Evolutionary conservation across 1,140 invertebrate species (phyloP), one percentile per base, ranked within the genome.

Genomic region (Leptinotarsa defecta): DNA sequence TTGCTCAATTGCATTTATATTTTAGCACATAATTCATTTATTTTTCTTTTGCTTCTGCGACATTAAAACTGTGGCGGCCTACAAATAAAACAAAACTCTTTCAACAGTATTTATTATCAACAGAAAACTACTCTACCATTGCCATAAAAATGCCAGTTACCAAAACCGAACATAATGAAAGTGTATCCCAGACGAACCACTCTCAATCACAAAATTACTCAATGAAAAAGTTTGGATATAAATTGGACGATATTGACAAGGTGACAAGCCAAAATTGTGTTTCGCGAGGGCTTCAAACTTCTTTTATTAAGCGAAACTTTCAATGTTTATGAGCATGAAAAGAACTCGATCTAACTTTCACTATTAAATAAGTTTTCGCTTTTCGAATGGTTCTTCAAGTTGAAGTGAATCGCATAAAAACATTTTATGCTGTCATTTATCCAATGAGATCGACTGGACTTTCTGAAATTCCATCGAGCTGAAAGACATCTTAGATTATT

Each of bases 151-250:
- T 43, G 34, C 1, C 34, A 11, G 34, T 43, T 43, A 11, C 34
- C 34, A 43, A 43, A 43, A 43, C 34, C 34, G 0, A 43, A 43
- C 34, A 43, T 43, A 11, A 43, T 43, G 34, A 43, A 43, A 43
- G 34, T 43, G 34, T 43, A 43, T 43, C 34, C 4, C 34, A 43
- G 11, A 43, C 34, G 2, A 43, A 43, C 34, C n/a, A 57, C 52
- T 5, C 52, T 57, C 52, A 0, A 57, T 57, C 52, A 19, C 15
- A 57, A 17, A 0, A 57, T 57, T 19, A 57, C 4, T 4, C 52
- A 57, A 57, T 57, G n/a, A 43, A 57, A 57, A 57, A 57, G 52
- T 57, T 57, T 19, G 13, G 52, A 57, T 57, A 57, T 57, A 57
- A 57, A 57, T 57, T 19, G 52, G 52, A 19, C 52, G 52, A 17